Evolutionary conservation across 1,140 invertebrate species (phyloP).

Genomic region (Orchestia grillus): DNA sequence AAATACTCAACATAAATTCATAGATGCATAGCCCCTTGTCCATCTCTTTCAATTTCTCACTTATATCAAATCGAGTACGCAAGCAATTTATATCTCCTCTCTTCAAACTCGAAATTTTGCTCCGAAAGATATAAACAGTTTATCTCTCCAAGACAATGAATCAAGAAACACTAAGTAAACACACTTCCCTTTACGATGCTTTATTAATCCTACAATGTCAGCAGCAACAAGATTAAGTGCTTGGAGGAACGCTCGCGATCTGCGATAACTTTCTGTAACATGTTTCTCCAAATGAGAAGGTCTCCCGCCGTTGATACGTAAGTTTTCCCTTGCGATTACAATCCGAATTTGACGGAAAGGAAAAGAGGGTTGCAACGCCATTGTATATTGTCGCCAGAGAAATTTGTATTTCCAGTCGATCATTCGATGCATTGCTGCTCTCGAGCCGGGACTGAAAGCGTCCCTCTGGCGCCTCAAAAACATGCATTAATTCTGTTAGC

Average conservation of each 20-base stretch:
- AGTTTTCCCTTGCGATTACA: neutral
- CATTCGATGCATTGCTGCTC: neutral
- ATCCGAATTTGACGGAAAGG: neutral
- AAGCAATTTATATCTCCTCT: neutral
- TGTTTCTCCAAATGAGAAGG: neutral
- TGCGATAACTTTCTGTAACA: neutral
- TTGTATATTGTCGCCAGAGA: neutral
- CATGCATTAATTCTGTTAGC: constrained; percentile 44
- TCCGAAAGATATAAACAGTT: neutral
- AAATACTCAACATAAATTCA: no score
- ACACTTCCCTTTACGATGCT: neutral
- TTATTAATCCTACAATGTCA: neutral
- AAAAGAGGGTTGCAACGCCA: neutral
- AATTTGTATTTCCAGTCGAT: neutral
- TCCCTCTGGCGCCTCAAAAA: neutral
- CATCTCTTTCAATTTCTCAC: no score
- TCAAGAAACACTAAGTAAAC: constrained; percentile 9
- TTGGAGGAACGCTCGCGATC: neutral
- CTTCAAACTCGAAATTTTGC: neutral
- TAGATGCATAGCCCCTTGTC: no score
- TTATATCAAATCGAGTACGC: no score
- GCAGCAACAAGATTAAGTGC: neutral
- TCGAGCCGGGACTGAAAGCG: constrained; percentile 17
- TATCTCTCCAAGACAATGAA: neutral
- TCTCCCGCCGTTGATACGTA: neutral